Evolutionary conservation across 2,888 invertebrate species (phyloP).

Genomic region (Rugalucina vietnamica): DNA sequence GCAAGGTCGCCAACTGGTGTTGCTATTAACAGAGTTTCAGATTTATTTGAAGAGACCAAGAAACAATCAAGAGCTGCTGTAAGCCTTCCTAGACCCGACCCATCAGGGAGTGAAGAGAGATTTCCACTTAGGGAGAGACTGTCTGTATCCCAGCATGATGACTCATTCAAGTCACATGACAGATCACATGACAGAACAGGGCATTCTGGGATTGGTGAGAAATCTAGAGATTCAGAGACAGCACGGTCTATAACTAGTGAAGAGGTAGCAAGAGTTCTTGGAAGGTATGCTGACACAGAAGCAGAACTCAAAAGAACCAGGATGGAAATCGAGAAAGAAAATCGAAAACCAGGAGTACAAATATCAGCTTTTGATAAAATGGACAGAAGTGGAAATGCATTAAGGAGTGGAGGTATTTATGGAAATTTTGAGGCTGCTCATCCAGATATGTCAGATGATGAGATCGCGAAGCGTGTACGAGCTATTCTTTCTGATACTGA

Average conservation of each 20-base stretch:
- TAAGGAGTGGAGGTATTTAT: not conserved
- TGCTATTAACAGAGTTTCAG: constrained; percentile 65
- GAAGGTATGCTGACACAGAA: constrained; percentile 49
- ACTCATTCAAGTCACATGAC: constrained; percentile 41
- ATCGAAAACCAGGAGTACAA: not conserved
- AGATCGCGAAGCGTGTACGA: constrained; percentile 48
- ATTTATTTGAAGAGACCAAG: constrained; percentile 64
- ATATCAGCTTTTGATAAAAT: constrained; percentile 52
- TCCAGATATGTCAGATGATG: constrained; percentile 53
- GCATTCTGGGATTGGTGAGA: constrained; percentile 24
- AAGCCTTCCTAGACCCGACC: constrained; percentile 58
- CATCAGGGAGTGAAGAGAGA: constrained; percentile 62
- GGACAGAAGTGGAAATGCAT: constrained; percentile 8
- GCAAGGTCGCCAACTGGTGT: constrained; percentile 59
- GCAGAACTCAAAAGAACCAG: constrained; percentile 4
- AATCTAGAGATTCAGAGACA: constrained; percentile 55
- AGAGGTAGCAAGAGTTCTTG: constrained; percentile 67
- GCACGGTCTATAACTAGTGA: constrained; percentile 65
- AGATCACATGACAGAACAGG: constrained; percentile 23
- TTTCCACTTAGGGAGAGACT: constrained; percentile 55
- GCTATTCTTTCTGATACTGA: constrained; percentile 55
- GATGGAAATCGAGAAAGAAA: not conserved
- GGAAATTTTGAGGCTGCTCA: not conserved
- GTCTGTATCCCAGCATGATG: constrained; percentile 45
- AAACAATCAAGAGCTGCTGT: constrained; percentile 56